phyloP scores from a whole-genome alignment of 2,797 vertebrate species.

The Iguana delicatissima region DNA sequence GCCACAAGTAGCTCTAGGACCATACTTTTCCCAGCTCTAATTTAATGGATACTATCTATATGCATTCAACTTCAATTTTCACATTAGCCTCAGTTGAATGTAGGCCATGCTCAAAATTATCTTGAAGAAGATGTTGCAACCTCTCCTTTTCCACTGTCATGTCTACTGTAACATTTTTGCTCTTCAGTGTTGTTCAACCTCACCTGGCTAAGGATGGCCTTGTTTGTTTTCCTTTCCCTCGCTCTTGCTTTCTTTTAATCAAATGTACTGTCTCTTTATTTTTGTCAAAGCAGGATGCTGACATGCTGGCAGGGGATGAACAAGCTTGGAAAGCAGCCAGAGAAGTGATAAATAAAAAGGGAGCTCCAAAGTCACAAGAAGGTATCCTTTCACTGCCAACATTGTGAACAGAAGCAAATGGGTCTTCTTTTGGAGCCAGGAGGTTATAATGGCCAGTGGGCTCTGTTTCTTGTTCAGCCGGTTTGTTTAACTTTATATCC shows the following conservation, averaged over 20 bases:
- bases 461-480: background rate
- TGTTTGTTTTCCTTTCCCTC: conserved; percentile 18
- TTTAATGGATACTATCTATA: background rate
- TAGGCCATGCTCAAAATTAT: background rate
- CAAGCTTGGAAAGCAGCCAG: conserved; percentile 82
- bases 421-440: background rate
- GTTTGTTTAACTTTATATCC: background rate
- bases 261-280: conserved; percentile 52
- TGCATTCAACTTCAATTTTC: background rate
- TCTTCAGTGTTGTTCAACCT: background rate
- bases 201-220: background rate
- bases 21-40: background rate
- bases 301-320: conserved; percentile 88
- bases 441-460: background rate
- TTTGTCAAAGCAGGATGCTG: conserved; percentile 82
- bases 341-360: conserved; percentile 82
- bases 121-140: background rate
- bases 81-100: background rate
- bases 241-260: conserved; percentile 7
- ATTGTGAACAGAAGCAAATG: background rate
- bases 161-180: background rate
- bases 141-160: background rate
- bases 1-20: too few relatives aligned
- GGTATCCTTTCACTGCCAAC: conserved; percentile 85
- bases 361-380: conserved; percentile 82